Evolutionary conservation across 2,113 vertebrate genomes (phyloP), one percentile per base, ranked within the genome.

Genomic region (Trochalopteron elliotii): DNA sequence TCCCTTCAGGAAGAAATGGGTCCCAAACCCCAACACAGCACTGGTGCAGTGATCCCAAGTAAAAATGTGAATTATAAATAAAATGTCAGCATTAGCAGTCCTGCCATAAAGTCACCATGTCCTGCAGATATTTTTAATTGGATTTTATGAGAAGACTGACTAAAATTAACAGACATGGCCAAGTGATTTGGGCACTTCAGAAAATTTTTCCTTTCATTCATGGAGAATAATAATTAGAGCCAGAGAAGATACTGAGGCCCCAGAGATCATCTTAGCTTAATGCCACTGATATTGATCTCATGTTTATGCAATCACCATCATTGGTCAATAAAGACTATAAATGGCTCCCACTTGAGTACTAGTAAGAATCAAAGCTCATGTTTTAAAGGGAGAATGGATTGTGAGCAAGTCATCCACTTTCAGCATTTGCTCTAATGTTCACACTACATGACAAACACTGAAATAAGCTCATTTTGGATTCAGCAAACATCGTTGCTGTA

Each of bases 371-470:
- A 85, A 93, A 86, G n/a, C 56, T 70, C 15, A 2, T 23, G 22
- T 81, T 96, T 91, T 95, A 94, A 90, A 60, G 71, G 50, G 42
- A 63, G 31, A 75, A 75, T n/a, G 76, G 72, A 63, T 55, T 94
- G 52, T 69, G 90, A 96, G 89, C 60, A 95, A 86, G 52, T 15
- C 31, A 65, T 78, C 65, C 55, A 52, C 68, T 87, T 74, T 11
- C 40, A 94, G 53, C 27, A 30, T 60, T 94, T 83, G 31, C 68
- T 95, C 53, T 80, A 42, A 57, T 39, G 68, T 50, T 90, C 67
- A 53, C n/a, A 21, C 63, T 56, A 55, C 69, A 74, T 47, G 70
- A 47, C 37, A 90, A 90, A 80, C 84, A 57, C 37, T 30, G 31
- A 76, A 96, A 96, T 49, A 40, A 93, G 53, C 77, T 91, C 56